Evolutionary conservation across 37 sponge, comb jelly and placozoan genomes (phyloP), one percentile per base, ranked within the genome.

Genomic region (Geodia barretti): DNA sequence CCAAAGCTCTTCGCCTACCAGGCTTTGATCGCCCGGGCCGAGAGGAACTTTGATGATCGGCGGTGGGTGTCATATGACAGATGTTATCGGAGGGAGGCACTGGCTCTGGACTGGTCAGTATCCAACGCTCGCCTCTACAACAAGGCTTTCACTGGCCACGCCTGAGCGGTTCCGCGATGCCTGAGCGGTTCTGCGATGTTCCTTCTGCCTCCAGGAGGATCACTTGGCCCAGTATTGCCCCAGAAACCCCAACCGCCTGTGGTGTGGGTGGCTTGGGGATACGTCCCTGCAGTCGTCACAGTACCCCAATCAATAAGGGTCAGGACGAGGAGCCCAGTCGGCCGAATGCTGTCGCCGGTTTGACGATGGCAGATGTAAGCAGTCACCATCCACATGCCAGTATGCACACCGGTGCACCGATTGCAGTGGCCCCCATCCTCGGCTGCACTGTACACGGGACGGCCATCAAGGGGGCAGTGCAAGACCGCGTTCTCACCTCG

Each of bases 21-120:
- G 34, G 68, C 68, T 1, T 5, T 33, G 4, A 68, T 68, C 31
- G 33, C 31, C 3, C 68, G 68, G 3, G 68, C 68, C 3, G 68
- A 68, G 31, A 5, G 68, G 33, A 68, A 68, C 68, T 68, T 32
- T 68, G 68, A 68, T 1, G 68, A 33, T 30, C 25, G 3, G 3
- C 68, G 4, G 1, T 68, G 68, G 68, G 68, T 68, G 2, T 7
- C 68, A 3, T 68, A 68, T 4, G 68, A 68, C 33, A 30, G 68
- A 5, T 33, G 34, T 4, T 68, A 29, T 32, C 29, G 68, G 31
- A 1, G 34, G 33, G 68, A 68, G 34, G 68, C 68, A 30, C 28
- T 42, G 73, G 73, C 47, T 1, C 41, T 21, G 73, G 25, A 72
- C 34, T 68, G 68, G 68, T 68, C 68, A 1, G 68, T 42, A 3